A percentile compares a stretch with the other conserved stretches of the same genome.
These are phyloP conservation scores for Corvus hawaiiensis DNA, from an alignment of 2,113 vertebrate genomes.

Conservation along the genomic window DNA sequence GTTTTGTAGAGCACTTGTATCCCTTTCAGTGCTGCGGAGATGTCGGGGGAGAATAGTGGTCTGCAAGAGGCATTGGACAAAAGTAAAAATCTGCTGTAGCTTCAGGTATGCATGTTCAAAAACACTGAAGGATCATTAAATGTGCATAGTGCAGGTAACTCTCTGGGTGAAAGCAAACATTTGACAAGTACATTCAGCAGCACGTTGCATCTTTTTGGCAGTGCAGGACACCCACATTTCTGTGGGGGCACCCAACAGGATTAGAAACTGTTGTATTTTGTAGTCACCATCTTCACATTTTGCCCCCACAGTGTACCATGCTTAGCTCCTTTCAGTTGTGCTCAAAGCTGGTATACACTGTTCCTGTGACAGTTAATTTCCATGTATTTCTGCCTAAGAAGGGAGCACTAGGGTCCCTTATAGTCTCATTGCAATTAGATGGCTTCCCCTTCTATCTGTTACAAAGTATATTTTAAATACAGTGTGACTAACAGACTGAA, in stretches of 20 bases:
- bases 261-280: not conserved
- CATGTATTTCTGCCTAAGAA: not conserved
- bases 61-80: not conserved
- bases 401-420: not conserved
- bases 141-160: not conserved
- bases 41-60: not conserved
- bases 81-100: not conserved
- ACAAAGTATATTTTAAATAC: not conserved
- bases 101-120: not conserved
- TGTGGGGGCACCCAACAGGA: not conserved
- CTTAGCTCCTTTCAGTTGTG: not conserved
- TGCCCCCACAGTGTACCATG: not conserved
- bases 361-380: not conserved
- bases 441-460: not conserved
- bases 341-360: not conserved
- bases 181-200: not conserved
- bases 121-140: not conserved
- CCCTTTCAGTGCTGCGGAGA: not conserved
- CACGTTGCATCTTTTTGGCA: not conserved
- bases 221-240: not conserved
- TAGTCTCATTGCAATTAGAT: not conserved
- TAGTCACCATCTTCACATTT: not conserved
- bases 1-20: not conserved
- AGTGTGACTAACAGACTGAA: not conserved
- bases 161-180: not conserved